phyloP scores from a whole-genome alignment of 2,113 vertebrate genomes.

The Verasper variegatus region DNA sequence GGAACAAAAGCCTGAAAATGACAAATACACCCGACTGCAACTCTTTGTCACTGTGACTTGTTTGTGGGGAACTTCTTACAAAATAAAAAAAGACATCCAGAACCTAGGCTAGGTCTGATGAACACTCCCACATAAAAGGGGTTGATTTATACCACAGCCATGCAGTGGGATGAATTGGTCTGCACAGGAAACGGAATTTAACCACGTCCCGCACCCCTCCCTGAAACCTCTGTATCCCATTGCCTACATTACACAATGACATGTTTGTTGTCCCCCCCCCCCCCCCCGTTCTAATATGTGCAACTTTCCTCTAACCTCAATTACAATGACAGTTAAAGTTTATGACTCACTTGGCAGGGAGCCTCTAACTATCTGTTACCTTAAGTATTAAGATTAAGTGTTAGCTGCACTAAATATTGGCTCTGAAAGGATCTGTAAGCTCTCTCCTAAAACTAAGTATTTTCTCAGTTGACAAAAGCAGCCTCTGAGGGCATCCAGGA shows the following conservation, averaged over 20 bases:
- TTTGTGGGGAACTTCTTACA: constrained; percentile 11
- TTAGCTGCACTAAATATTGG: not conserved
- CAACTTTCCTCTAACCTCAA: constrained; percentile 30
- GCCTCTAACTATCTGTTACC: not conserved
- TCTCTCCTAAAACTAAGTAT: constrained; percentile 7
- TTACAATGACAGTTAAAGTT: constrained; percentile 44
- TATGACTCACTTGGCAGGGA: constrained; percentile 43
- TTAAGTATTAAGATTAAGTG: constrained; percentile 7
- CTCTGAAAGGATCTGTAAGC: constrained; percentile 16
- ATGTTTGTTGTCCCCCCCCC: constrained; percentile 26
- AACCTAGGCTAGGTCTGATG: constrained; percentile 8
- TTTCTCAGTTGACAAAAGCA: constrained; percentile 14
- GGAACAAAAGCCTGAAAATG: not conserved
- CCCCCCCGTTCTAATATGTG: constrained; percentile 6
- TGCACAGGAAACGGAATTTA: constrained; percentile 60
- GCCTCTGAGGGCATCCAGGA: not conserved
- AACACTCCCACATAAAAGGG: constrained; percentile 61
- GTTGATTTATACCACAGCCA: constrained; percentile 57
- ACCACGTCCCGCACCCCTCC: constrained; percentile 60
- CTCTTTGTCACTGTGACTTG: constrained; percentile 20
- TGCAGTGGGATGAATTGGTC: constrained; percentile 64
- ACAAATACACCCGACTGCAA: not conserved
- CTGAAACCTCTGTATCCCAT: constrained; percentile 52
- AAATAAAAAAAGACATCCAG: constrained; percentile 19
- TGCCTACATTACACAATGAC: constrained; percentile 60